A percentile compares a stretch with the other conserved stretches of the same genome.
Conservation (phyloP, 2,888 invertebrate genomes). For the Megaustenia siamemsis region DNA sequence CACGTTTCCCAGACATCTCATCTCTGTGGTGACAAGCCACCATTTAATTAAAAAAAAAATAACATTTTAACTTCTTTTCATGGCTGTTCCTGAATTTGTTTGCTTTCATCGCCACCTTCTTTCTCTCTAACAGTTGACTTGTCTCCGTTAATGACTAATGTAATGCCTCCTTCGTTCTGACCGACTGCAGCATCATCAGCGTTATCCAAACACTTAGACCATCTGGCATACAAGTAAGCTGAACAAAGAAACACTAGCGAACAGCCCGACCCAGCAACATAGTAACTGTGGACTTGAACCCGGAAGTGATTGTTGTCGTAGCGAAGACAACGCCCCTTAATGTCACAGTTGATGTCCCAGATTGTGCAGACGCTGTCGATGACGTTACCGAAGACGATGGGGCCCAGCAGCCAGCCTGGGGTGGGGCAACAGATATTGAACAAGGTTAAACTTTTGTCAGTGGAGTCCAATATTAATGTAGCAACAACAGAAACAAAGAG, state of each 20-base stretch:
- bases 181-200: neutral
- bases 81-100: neutral
- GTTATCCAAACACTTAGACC: constrained; percentile 36
- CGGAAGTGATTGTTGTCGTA: constrained; percentile 50
- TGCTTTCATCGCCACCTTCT: neutral
- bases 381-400: constrained; percentile 40
- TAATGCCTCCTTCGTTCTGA: neutral
- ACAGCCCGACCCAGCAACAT: neutral
- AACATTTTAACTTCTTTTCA: neutral
- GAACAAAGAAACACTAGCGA: neutral
- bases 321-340: constrained; percentile 46
- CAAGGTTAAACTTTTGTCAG: too few relatives aligned
- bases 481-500: too few relatives aligned
- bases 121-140: neutral
- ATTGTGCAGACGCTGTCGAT: constrained; percentile 46
- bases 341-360: constrained; percentile 42
- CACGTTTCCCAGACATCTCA: too few relatives aligned
- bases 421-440: too few relatives aligned
- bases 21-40: too few relatives aligned
- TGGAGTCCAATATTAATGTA: too few relatives aligned
- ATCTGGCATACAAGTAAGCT: constrained; percentile 32
- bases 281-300: constrained; percentile 39
- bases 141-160: neutral
- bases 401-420: constrained; percentile 49
- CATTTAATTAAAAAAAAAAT: too few relatives aligned